Evolutionary conservation across 2,888 invertebrate genomes (phyloP).

Genomic region (Eupeodes luniger): DNA sequence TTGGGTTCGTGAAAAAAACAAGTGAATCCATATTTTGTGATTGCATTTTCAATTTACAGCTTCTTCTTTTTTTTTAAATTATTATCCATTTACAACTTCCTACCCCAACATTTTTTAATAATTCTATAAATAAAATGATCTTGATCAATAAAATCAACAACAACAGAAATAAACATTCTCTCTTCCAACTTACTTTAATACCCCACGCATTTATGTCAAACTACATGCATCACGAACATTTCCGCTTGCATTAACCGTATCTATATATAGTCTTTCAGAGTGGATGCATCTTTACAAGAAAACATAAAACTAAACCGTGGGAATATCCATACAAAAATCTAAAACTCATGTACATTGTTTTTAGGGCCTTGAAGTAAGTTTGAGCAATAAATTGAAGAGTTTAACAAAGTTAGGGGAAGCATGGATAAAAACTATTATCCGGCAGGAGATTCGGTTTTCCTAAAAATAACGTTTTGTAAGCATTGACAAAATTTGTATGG

Average conservation of each 20-base stretch:
- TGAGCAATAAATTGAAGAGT: background rate
- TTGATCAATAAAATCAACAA: no score
- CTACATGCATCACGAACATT: background rate
- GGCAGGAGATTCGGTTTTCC: background rate
- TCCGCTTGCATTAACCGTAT: conserved; percentile 28
- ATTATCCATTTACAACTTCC: no score
- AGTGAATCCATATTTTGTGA: no score
- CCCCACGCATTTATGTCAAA: conserved; percentile 13
- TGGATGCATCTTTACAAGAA: background rate
- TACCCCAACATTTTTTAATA: no score
- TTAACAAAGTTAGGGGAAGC: background rate
- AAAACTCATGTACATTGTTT: conserved; percentile 9
- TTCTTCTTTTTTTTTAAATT: no score
- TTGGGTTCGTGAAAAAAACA: no score
- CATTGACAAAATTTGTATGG: no score
- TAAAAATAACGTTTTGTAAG: no score
- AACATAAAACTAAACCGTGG: conserved; percentile 49
- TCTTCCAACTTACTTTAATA: background rate
- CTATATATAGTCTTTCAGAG: conserved; percentile 16
- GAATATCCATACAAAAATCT: conserved; percentile 47
- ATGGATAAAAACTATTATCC: background rate
- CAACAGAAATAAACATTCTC: background rate
- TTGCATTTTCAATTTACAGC: no score
- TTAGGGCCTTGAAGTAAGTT: background rate
- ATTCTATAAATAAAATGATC: no score